Evolutionary conservation across 2,113 vertebrate genomes (phyloP).

Genomic region (Synodontis membranacea): DNA sequence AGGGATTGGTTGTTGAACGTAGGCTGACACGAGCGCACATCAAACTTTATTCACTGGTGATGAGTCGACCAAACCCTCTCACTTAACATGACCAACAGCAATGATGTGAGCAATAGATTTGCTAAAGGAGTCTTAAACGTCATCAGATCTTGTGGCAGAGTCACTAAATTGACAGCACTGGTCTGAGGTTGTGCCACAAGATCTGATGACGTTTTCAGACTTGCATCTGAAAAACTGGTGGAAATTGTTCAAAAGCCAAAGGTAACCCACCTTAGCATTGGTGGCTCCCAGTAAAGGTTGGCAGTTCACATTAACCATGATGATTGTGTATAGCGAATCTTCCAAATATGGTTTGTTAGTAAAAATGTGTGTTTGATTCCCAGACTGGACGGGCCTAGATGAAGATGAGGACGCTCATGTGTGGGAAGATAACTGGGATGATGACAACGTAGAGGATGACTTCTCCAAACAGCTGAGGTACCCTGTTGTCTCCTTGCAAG

Average conservation of each 20-base stretch:
- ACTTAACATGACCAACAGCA: background rate
- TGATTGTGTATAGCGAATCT: background rate
- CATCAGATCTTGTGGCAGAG: background rate
- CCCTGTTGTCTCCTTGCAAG: conserved; percentile 1
- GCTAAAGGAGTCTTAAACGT: background rate
- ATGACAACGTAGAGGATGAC: conserved; percentile 98
- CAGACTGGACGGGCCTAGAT: conserved; percentile 96
- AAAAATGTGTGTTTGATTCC: background rate
- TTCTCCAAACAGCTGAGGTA: conserved; percentile 98
- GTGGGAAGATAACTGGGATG: conserved; percentile 99
- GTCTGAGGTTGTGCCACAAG: background rate
- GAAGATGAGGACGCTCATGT: conserved; percentile 98
- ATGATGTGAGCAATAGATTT: background rate
- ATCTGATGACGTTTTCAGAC: too few relatives aligned
- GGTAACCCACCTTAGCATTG: background rate
- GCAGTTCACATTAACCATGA: background rate
- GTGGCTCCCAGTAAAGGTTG: background rate
- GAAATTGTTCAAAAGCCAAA: background rate
- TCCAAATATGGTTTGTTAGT: background rate
- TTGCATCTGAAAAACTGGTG: background rate
- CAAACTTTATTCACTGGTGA: background rate
- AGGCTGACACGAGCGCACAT: background rate
- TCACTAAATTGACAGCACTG: background rate
- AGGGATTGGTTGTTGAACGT: too few relatives aligned
- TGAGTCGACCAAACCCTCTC: background rate